Base-by-base conservation (phyloP, 2,888 invertebrate species). In the Chamaedrilus cognettii region DNA sequence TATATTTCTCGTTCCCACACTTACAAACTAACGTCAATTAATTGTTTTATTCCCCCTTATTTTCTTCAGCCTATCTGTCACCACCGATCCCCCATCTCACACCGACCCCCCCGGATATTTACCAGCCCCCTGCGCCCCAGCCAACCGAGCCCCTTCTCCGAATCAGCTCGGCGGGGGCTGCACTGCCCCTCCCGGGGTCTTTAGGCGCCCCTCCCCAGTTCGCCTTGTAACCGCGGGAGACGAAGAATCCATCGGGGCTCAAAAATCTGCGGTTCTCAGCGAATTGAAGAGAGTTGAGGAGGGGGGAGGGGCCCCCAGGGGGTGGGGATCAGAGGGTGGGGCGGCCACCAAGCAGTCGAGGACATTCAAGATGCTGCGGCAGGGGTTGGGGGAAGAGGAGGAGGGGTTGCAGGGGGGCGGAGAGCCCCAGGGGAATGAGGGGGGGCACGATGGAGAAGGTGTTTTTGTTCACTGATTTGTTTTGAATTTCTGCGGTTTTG, bases 371-470 rank as follows among this genome's bases (percentile, higher is more conserved):
- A 52, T 52, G 55, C 55, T 52, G 7, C 55, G 11, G 60, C 5
- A 15, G 11, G 60, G n/a, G 42, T 23, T 60, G 60, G 60, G 60
- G 7, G 35, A 60, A 28, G 7, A 19, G 34, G 60, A 60, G 42
- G 60, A 33, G 23, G 33, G 26, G 19, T 42, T n/a, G n/a, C n/a
- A n/a, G n/a, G n/a, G n/a, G n/a, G n/a, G n/a, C n/a, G n/a, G n/a
- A n/a, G n/a, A n/a, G n/a, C n/a, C n/a, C n/a, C n/a, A n/a, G 55
- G 55, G 55, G 11, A 26, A 55, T 19, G 15, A 23, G n/a, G 55
- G 23, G 26, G 55, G 55, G 55, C 23, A 19, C 19, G 19, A 55
- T 55, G 11, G n/a, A n/a, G n/a, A n/a, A n/a, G n/a, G n/a, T n/a
- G n/a, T n/a, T n/a, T n/a, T n/a, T n/a, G n/a, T n/a, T n/a, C n/a